Evolutionary conservation across 1,140 invertebrate genomes (phyloP).

Genomic region (Conus ventricosus): DNA sequence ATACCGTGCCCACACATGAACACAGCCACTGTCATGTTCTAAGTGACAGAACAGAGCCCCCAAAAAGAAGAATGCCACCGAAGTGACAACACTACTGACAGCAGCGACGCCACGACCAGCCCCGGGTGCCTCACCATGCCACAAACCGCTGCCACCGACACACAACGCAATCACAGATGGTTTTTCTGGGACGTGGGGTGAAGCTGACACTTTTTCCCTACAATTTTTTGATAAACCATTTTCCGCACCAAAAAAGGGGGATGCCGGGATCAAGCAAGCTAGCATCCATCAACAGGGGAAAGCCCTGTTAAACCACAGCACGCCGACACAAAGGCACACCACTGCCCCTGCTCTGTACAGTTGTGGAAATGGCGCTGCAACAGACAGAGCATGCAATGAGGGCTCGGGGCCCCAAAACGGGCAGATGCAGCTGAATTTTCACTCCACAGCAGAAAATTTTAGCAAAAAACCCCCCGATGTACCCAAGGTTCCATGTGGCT

Average conservation of each 20-base stretch:
- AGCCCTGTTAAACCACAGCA: background rate
- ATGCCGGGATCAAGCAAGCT: slow-evolving; percentile 1
- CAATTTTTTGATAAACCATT: background rate
- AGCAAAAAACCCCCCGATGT: background rate
- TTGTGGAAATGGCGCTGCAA: slow-evolving; percentile 11
- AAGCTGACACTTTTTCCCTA: slow-evolving; percentile 13
- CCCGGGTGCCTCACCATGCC: background rate
- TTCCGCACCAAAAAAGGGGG: background rate
- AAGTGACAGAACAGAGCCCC: slow-evolving; percentile 4
- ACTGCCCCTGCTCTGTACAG: background rate
- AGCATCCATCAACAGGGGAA: background rate
- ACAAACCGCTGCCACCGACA: background rate
- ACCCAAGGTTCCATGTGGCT: background rate
- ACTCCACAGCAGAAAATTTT: background rate
- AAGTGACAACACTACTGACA: background rate
- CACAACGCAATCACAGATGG: background rate
- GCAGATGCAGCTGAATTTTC: slow-evolving; percentile 5
- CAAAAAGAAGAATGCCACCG: slow-evolving; percentile 13
- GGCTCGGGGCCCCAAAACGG: slow-evolving; percentile 8
- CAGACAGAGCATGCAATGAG: slow-evolving; percentile 20
- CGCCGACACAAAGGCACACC: background rate
- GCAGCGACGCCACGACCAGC: background rate
- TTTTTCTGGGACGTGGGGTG: slow-evolving; percentile 9
- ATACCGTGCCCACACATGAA: slow-evolving; percentile 31
- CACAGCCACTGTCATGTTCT: slow-evolving; percentile 21